These are phyloP conservation scores for Patagioenas fasciata DNA, from an alignment of 2,113 vertebrate species.

Conservation along the genomic window DNA sequence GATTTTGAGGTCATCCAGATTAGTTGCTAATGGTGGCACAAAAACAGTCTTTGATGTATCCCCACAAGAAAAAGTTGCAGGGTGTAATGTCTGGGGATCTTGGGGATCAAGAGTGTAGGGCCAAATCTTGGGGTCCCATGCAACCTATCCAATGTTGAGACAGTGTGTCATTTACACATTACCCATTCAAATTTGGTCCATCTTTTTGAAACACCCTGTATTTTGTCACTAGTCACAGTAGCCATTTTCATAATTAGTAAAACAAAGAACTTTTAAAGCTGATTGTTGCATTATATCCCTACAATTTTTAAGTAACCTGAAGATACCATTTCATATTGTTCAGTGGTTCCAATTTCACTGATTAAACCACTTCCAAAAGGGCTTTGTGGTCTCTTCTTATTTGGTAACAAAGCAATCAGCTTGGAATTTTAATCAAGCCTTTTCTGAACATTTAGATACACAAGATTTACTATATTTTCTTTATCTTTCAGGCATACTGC, in stretches of 20 bases:
- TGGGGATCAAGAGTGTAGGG: too few relatives aligned
- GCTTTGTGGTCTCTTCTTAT: neutral
- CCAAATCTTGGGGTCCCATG: too few relatives aligned
- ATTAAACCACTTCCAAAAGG: neutral
- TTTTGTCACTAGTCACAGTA: neutral
- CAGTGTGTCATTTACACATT: too few relatives aligned
- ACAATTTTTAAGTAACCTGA: neutral
- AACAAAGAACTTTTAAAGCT: neutral
- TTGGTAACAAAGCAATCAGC: neutral
- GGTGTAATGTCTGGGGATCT: too few relatives aligned
- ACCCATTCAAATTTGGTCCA: too few relatives aligned
- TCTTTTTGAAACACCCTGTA: too few relatives aligned
- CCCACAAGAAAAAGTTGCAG: too few relatives aligned
- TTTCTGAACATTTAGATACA: neutral
- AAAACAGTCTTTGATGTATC: too few relatives aligned
- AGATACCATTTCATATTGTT: neutral
- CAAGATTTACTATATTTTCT: neutral
- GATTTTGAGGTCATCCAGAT: too few relatives aligned
- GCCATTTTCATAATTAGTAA: neutral
- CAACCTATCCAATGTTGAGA: too few relatives aligned
- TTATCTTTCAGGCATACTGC: neutral
- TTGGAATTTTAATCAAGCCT: neutral
- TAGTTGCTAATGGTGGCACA: too few relatives aligned
- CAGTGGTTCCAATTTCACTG: neutral
- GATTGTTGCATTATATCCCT: neutral